These are phyloP conservation scores for Gobio occitaniae DNA, from an alignment of 2,797 vertebrate genomes.

Conservation along the genomic window DNA sequence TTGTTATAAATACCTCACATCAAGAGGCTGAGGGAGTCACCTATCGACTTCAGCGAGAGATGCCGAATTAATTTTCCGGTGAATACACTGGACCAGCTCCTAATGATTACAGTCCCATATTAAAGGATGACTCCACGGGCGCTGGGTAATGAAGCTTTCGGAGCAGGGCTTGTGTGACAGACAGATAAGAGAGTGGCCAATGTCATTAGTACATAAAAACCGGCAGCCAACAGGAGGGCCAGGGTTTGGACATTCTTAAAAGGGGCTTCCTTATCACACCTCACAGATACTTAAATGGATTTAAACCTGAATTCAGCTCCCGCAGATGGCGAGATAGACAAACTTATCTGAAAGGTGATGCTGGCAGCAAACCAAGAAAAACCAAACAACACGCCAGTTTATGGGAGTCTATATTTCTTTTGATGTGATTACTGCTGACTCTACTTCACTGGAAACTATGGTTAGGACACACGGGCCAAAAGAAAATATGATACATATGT, in stretches of 20 bases:
- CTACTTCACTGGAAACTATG: constrained; percentile 37
- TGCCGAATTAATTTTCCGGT: constrained; percentile 78
- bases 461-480: constrained; percentile 32
- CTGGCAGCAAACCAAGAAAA: constrained; percentile 32
- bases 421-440: constrained; percentile 47
- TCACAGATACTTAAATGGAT: constrained; percentile 83
- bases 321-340: constrained; percentile 78
- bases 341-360: constrained; percentile 70
- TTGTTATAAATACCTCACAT: constrained; percentile 62
- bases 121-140: constrained; percentile 50
- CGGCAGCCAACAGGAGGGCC: constrained; percentile 43
- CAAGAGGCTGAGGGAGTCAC: constrained; percentile 56
- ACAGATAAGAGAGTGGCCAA: constrained; percentile 59
- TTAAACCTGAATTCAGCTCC: constrained; percentile 79
- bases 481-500: constrained; percentile 53
- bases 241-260: constrained; percentile 54
- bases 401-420: constrained; percentile 29
- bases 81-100: constrained; percentile 79
- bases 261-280: constrained; percentile 77
- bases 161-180: constrained; percentile 61
- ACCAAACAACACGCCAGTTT: constrained; percentile 16
- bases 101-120: constrained; percentile 71
- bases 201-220: constrained; percentile 54
- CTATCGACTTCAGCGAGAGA: constrained; percentile 68
- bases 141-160: constrained; percentile 43